Evolutionary conservation across 2,113 vertebrate species (phyloP).

Genomic region (Isichthys henryi): DNA sequence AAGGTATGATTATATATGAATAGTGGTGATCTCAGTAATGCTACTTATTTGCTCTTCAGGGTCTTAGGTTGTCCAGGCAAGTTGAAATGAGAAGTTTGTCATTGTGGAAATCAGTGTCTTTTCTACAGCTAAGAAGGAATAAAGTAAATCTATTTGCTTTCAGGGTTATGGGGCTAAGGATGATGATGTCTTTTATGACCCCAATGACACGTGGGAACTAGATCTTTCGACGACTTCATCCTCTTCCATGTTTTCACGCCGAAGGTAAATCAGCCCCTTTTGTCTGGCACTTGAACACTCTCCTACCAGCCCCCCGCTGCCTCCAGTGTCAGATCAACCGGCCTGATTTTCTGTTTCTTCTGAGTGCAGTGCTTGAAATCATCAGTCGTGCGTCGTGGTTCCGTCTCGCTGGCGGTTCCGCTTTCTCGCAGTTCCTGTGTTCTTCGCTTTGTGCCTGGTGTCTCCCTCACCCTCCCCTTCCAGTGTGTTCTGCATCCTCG

Average conservation of each 20-base stretch:
- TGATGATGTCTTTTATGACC: slow-evolving; percentile 83
- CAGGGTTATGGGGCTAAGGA: slow-evolving; percentile 67
- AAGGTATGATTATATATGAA: not conserved
- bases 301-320: not conserved
- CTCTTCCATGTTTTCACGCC: slow-evolving; percentile 68
- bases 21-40: not conserved
- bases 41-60: not conserved
- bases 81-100: not conserved
- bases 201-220: slow-evolving; percentile 89
- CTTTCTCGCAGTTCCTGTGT: not conserved
- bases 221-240: slow-evolving; percentile 69
- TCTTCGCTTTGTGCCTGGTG: not conserved
- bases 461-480: not conserved
- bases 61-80: not conserved
- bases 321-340: not conserved
- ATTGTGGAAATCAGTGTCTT: not conserved
- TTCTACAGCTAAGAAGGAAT: not conserved
- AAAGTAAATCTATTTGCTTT: not conserved
- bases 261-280: slow-evolving; percentile 66
- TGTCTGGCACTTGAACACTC: not conserved
- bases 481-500: not conserved
- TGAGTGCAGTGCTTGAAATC: not conserved
- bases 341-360: not conserved
- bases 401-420: not conserved
- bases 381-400: not conserved